These are phyloP conservation scores for Cephus nigrinus DNA, from an alignment of 2,888 invertebrate genomes.

Conservation along the genomic window DNA sequence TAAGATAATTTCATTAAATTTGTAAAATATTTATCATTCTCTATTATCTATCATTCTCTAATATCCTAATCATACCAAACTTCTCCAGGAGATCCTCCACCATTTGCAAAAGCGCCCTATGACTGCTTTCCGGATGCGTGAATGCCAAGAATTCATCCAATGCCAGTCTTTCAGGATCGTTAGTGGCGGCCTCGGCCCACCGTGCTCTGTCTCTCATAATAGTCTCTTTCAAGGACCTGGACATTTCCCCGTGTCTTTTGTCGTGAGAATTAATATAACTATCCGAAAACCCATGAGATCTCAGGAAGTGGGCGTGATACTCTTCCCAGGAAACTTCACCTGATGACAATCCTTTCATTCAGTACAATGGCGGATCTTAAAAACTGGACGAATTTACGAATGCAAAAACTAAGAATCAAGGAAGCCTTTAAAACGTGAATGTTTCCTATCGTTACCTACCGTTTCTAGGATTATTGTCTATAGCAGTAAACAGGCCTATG, in stretches of 20 bases:
- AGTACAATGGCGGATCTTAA: not conserved
- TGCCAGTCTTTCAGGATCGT: conserved; percentile 79
- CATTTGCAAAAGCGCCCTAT: conserved; percentile 67
- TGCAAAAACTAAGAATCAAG: not conserved
- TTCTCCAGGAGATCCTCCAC: conserved; percentile 82
- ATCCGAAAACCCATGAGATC: conserved; percentile 75
- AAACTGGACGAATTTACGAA: not conserved
- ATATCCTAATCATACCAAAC: conserved; percentile 69
- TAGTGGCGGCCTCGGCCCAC: conserved; percentile 82
- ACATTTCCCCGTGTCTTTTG: conserved; percentile 74
- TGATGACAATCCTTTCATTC: conserved; percentile 37
- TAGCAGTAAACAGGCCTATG: conserved; percentile 74
- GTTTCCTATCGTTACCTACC: conserved; percentile 61
- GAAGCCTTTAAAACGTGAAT: not conserved
- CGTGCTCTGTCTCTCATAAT: conserved; percentile 82
- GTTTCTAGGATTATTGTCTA: conserved; percentile 76
- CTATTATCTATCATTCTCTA: not conserved
- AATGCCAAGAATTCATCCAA: conserved; percentile 84
- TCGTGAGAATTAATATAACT: conserved; percentile 75
- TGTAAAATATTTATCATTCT: not conserved
- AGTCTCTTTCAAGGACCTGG: conserved; percentile 75
- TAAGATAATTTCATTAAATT: not conserved
- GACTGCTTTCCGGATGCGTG: conserved; percentile 83
- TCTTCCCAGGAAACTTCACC: conserved; percentile 83
- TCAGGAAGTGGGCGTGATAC: conserved; percentile 79